These are phyloP conservation scores for Armadillidium nasatum DNA, from an alignment of 1,140 invertebrate species.

Conservation along the genomic window DNA sequence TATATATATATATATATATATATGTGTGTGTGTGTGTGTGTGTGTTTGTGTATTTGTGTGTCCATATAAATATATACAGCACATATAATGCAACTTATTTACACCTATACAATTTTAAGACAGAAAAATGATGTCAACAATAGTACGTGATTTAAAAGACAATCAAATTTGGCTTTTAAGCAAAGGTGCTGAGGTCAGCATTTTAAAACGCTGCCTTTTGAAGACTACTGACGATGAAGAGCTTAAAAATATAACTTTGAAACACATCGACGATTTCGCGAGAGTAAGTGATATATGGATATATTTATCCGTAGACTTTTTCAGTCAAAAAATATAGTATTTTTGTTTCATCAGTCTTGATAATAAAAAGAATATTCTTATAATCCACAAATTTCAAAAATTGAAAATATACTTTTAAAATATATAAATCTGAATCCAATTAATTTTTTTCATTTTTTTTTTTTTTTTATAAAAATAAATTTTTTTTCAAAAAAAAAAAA, in stretches of 20 bases:
- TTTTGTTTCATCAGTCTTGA: too few species aligned
- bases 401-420: too few species aligned
- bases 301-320: too few species aligned
- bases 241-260: not conserved
- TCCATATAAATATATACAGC: slow-evolving; percentile 48
- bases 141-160: slow-evolving; percentile 21
- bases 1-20: too few species aligned
- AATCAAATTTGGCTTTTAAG: slow-evolving; percentile 64
- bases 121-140: not conserved
- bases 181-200: slow-evolving; percentile 74
- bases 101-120: not conserved
- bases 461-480: too few species aligned
- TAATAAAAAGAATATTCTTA: too few species aligned
- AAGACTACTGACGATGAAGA: not conserved
- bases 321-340: too few species aligned
- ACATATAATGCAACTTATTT: not conserved
- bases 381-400: too few species aligned
- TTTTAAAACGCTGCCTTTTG: slow-evolving; percentile 58
- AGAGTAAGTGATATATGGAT: not conserved
- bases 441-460: not conserved
- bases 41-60: too few species aligned
- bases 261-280: not conserved
- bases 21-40: too few species aligned
- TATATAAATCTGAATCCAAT: too few species aligned
- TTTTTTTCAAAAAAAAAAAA: too few species aligned